phyloP scores from a whole-genome alignment of 2,888 invertebrate genomes.

The Branchinecta sandiegonensis region DNA sequence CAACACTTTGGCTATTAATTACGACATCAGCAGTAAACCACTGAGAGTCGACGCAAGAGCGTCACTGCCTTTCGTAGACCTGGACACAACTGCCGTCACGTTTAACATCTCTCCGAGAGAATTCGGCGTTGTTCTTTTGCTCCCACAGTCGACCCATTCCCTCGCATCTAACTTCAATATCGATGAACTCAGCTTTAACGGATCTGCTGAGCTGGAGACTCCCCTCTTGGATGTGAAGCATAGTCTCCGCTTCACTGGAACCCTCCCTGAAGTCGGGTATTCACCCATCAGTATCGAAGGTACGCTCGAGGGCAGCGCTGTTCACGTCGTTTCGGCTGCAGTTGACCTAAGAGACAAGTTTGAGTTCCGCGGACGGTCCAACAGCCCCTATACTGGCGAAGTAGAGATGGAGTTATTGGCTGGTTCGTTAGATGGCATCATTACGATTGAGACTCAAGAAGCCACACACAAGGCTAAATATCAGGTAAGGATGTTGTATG shows the following conservation, averaged over 20 bases:
- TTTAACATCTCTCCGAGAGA: conserved; percentile 21
- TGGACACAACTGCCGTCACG: conserved; percentile 25
- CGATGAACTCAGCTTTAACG: background rate
- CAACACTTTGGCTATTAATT: background rate
- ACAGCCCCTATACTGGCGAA: background rate
- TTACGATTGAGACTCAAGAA: conserved; percentile 3
- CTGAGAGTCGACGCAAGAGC: conserved; percentile 24
- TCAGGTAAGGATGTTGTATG: background rate
- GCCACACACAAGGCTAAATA: background rate
- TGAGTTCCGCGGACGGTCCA: background rate
- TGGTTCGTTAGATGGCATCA: conserved; percentile 6
- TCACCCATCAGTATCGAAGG: background rate
- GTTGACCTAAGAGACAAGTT: background rate
- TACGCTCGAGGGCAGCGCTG: background rate
- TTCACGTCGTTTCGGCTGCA: background rate
- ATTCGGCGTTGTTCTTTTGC: background rate
- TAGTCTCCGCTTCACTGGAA: background rate
- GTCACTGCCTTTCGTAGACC: conserved; percentile 27
- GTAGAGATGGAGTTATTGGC: background rate
- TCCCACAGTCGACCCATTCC: conserved; percentile 12
- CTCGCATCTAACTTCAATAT: background rate
- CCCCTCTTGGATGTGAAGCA: conserved; percentile 17
- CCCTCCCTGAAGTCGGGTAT: background rate
- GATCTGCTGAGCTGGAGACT: conserved; percentile 16
- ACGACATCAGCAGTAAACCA: background rate